Percentiles rank a stretch among this genome's conserved stretches.
phyloP scores from a whole-genome alignment of 2,113 vertebrate species.

The Pachypanchax playfairii region DNA sequence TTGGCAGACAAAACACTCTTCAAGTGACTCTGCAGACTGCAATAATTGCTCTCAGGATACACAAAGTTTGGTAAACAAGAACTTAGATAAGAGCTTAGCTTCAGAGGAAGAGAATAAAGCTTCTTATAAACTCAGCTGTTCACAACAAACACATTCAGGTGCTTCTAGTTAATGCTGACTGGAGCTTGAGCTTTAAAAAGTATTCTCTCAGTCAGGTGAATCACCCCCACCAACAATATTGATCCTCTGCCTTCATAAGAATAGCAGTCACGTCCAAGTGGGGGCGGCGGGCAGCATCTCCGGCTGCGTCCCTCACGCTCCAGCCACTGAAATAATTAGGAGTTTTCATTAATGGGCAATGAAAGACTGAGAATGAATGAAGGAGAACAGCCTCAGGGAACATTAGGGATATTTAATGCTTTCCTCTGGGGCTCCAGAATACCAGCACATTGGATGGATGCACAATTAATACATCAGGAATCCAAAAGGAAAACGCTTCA shows the following conservation, averaged over 20 bases:
- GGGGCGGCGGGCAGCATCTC: slow-evolving; percentile 80
- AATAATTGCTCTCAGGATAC: slow-evolving; percentile 45
- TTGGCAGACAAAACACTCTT: slow-evolving; percentile 40
- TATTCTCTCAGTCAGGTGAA: slow-evolving; percentile 86
- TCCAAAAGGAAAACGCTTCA: slow-evolving; percentile 42
- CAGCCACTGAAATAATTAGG: slow-evolving; percentile 98
- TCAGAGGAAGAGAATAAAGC: slow-evolving; percentile 51
- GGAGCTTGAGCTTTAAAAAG: slow-evolving; percentile 60
- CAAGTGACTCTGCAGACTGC: slow-evolving; percentile 57
- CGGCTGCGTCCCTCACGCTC: slow-evolving; percentile 86
- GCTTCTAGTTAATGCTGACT: slow-evolving; percentile 48
- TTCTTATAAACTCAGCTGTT: slow-evolving; percentile 69
- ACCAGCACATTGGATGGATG: slow-evolving; percentile 47
- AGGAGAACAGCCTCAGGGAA: slow-evolving; percentile 76
- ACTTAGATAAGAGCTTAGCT: slow-evolving; percentile 55
- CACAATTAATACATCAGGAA: slow-evolving; percentile 62
- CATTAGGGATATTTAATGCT: slow-evolving; percentile 87
- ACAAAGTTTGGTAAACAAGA: slow-evolving; percentile 59
- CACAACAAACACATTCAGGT: slow-evolving; percentile 48
- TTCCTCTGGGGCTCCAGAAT: slow-evolving; percentile 80
- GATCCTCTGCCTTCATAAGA: slow-evolving; percentile 95
- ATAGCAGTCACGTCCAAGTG: slow-evolving; percentile 93
- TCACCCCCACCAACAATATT: slow-evolving; percentile 96
- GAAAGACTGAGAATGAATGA: slow-evolving; percentile 74
- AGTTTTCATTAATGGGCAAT: slow-evolving; percentile 97